phyloP scores from a whole-genome alignment of 2,888 invertebrate genomes.

The Creontiades dilutus region DNA sequence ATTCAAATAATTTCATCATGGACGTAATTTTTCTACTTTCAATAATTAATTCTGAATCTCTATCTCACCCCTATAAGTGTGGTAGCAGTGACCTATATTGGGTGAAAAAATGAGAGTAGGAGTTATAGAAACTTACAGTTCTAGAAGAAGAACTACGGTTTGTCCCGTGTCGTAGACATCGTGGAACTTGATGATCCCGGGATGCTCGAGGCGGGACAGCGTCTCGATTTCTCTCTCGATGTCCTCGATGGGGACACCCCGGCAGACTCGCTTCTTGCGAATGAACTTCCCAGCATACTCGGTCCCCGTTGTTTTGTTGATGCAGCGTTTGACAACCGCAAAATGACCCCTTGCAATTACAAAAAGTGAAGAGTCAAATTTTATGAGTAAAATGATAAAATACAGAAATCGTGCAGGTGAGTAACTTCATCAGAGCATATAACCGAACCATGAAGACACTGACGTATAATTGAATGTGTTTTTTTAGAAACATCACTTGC shows the following conservation, averaged over 20 bases:
- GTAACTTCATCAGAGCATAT: too few relatives aligned
- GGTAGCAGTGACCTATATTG: too few relatives aligned
- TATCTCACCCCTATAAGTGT: too few relatives aligned
- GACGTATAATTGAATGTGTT: too few relatives aligned
- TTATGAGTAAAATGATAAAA: too few relatives aligned
- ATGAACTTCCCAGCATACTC: slow-evolving; percentile 84
- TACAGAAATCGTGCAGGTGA: too few relatives aligned
- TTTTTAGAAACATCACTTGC: too few relatives aligned
- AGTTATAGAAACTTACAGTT: slow-evolving; percentile 78
- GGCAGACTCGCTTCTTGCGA: slow-evolving; percentile 81
- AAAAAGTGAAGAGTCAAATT: not conserved
- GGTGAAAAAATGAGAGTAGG: too few relatives aligned
- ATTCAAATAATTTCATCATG: too few relatives aligned
- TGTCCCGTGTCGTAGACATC: slow-evolving; percentile 83
- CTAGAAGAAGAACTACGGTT: slow-evolving; percentile 82
- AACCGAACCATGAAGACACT: too few relatives aligned
- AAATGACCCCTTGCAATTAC: slow-evolving; percentile 82
- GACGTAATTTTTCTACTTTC: too few relatives aligned
- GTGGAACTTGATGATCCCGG: slow-evolving; percentile 83
- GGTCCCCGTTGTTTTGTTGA: slow-evolving; percentile 80
- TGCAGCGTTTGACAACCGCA: slow-evolving; percentile 82
- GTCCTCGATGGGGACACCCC: slow-evolving; percentile 82
- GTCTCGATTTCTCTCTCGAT: slow-evolving; percentile 82
- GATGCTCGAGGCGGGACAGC: slow-evolving; percentile 81
- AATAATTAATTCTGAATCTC: too few relatives aligned